Base-by-base conservation (phyloP, 1,140 invertebrate genomes). In the Nixonia krombeini region DNA sequence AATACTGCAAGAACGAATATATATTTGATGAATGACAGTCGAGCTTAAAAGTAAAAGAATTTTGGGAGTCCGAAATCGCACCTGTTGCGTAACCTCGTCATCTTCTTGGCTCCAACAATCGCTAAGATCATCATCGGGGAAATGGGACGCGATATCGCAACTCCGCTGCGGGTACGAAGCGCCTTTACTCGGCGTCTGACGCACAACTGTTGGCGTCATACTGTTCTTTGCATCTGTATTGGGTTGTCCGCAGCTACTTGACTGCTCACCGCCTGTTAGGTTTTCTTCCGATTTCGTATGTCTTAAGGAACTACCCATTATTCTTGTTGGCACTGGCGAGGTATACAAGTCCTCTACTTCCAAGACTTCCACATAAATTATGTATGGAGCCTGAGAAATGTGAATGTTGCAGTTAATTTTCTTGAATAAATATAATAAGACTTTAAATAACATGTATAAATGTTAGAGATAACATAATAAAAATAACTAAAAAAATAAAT, bases 251-350 rank as follows among this genome's bases (percentile, higher is more conserved):
- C 82, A 73, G 1, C 75, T 70, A 31, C 82, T 83, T 16, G 82
- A 82, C 33, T 80, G 76, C 53, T 83, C 85, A 23, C 85, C 77
- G 12, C 80, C 82, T 8, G 88, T 87, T 1, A 97, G 84, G 82
- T 96, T 96, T 83, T 99, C 96, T 81, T 98, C 96, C 33, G 95
- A 97, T 78, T 94, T 93, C 0, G 96, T 97, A 78, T 97, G 96
- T 69, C 95, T 86, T 59, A 96, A 83, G 6, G 90, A 90, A 73
- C 90, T 91, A 83, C 91, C 90, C 79, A 93, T 90, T 82, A 90
- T 88, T 86, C 96, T 93, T 29, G 88, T 86, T 59, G 93, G 93
- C 40, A 97, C 87, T 9, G 92, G 89, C 9, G 91, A 91, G 8
- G 90, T 91, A 62, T 93, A 90, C 67, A 96, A 88, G 76, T 98